These are phyloP conservation scores for Gulo gulo DNA, from an alignment of 2,113 vertebrate genomes.

Conservation along the genomic window DNA sequence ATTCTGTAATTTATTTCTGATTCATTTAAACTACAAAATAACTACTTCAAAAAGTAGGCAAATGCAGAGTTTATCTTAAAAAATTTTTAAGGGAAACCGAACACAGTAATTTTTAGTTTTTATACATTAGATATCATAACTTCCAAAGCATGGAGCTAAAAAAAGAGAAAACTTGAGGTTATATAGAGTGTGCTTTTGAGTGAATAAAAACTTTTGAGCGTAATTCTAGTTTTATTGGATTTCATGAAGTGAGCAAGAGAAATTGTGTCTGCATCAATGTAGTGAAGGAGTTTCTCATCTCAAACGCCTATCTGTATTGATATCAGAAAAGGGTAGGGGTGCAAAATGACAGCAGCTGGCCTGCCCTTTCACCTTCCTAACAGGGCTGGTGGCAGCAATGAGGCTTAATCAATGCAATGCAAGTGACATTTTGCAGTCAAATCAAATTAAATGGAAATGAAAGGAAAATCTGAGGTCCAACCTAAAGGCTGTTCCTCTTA, in stretches of 20 bases:
- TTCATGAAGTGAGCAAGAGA: slow-evolving; percentile 36
- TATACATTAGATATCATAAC: background rate
- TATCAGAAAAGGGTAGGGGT: slow-evolving; percentile 76
- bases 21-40: background rate
- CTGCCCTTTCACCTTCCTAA: slow-evolving; percentile 87
- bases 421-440: slow-evolving; percentile 95
- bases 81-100: background rate
- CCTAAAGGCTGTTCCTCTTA: slow-evolving; percentile 86
- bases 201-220: slow-evolving; percentile 12
- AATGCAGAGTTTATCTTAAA: background rate
- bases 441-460: slow-evolving; percentile 97
- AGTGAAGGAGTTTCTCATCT: slow-evolving; percentile 66
- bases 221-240: slow-evolving; percentile 46
- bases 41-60: background rate
- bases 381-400: slow-evolving; percentile 85
- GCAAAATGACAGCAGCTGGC: slow-evolving; percentile 78
- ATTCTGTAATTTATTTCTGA: background rate
- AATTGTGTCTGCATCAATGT: background rate
- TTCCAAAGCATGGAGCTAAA: background rate
- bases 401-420: slow-evolving; percentile 94
- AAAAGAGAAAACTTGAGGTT: background rate
- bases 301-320: slow-evolving; percentile 75
- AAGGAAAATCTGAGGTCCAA: slow-evolving; percentile 89
- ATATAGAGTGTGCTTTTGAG: background rate
- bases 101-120: slow-evolving; percentile 5